Evolutionary conservation across 2,113 vertebrate genomes (phyloP).

Genomic region (Aspiorhynchus laticeps): DNA sequence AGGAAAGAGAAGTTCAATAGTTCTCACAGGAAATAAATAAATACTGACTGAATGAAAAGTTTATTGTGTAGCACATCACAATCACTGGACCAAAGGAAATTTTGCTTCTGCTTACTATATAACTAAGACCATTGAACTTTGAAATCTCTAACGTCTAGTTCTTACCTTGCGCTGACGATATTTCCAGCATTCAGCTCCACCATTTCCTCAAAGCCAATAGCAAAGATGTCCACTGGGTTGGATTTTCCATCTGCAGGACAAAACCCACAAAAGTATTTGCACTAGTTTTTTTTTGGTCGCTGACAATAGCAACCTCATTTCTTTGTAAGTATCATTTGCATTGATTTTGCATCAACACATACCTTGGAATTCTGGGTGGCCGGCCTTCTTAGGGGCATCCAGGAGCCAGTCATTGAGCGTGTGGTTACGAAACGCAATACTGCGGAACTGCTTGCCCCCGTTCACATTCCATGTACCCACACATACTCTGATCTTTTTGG

Average conservation of each 20-base stretch:
- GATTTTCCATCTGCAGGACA: slow-evolving; percentile 81
- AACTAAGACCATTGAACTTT: neutral
- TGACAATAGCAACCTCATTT: neutral
- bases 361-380: slow-evolving; percentile 93
- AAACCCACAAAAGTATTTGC: neutral
- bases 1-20: slow-evolving; percentile 28
- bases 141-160: neutral
- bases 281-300: neutral
- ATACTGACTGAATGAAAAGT: neutral
- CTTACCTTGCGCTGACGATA: slow-evolving; percentile 95
- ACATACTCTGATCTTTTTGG: slow-evolving; percentile 88
- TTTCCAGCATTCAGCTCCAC: slow-evolving; percentile 98
- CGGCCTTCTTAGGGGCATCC: slow-evolving; percentile 89
- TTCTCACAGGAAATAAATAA: neutral
- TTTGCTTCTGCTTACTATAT: neutral
- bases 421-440: slow-evolving; percentile 96
- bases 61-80: neutral
- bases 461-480: slow-evolving; percentile 98
- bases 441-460: slow-evolving; percentile 95
- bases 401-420: slow-evolving; percentile 98
- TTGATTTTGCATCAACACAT: slow-evolving; percentile 10
- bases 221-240: slow-evolving; percentile 93
- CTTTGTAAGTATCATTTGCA: neutral
- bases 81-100: neutral
- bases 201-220: slow-evolving; percentile 99